Conservation (phyloP, 2,888 invertebrate species). For the Tridacna gigas region DNA sequence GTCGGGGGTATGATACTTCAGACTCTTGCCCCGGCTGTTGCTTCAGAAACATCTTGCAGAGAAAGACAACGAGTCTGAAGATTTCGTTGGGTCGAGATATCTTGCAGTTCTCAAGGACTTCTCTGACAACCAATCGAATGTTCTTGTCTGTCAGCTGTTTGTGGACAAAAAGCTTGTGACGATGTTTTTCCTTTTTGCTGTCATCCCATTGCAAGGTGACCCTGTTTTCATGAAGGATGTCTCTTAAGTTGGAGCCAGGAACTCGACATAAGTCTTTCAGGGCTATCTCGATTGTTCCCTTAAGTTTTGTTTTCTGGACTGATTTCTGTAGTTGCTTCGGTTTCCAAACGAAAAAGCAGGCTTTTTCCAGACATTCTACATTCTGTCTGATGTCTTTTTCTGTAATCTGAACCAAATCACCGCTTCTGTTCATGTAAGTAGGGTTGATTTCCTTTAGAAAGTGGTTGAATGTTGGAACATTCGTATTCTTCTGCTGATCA, state of each 20-base stretch:
- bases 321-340: too few relatives aligned
- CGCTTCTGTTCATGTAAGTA: background rate
- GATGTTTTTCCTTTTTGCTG: background rate
- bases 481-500: background rate
- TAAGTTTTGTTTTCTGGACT: background rate
- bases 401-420: background rate
- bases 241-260: background rate
- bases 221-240: background rate
- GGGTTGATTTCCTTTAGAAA: background rate
- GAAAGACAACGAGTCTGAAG: background rate
- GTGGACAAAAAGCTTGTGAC: background rate
- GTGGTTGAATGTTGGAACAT: background rate
- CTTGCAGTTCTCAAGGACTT: background rate
- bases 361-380: background rate
- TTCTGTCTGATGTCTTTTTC: background rate
- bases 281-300: constrained; percentile 10
- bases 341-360: constrained; percentile 12
- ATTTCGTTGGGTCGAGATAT: background rate
- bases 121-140: constrained; percentile 2
- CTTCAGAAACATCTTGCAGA: background rate
- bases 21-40: background rate
- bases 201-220: constrained; percentile 4
- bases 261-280: background rate
- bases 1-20: background rate
- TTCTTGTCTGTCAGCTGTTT: background rate